Conservation (phyloP, 2,113 vertebrate genomes). For the Ictidomys tridecemlineatus region DNA sequence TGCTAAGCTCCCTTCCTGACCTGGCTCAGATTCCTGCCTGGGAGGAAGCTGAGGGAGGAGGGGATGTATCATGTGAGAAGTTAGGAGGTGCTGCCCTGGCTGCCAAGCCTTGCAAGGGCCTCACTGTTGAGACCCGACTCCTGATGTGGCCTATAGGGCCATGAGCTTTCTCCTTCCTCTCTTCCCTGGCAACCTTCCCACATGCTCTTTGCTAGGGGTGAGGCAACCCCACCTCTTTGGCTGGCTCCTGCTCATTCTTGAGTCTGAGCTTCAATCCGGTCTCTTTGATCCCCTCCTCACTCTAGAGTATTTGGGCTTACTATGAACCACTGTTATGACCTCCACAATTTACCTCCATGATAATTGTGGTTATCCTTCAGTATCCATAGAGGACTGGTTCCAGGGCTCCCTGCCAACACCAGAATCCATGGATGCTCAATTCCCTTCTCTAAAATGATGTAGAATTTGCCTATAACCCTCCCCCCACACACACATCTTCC, state of each 20-base stretch:
- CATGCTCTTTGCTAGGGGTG: neutral
- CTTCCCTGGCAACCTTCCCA: neutral
- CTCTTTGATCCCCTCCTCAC: neutral
- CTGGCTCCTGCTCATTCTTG: neutral
- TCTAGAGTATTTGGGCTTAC: neutral
- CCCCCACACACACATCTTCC: neutral
- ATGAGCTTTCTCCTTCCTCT: neutral
- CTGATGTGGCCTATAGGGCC: fast-evolving
- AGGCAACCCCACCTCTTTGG: neutral
- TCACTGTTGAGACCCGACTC: neutral
- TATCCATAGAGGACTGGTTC: neutral
- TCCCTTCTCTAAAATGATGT: neutral
- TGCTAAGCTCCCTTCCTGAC: slow-evolving; percentile 57
- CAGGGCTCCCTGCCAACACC: neutral
- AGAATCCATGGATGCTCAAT: neutral
- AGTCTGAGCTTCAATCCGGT: neutral
- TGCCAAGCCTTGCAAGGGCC: neutral
- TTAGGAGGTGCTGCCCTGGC: neutral
- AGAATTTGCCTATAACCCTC: neutral
- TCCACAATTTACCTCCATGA: neutral
- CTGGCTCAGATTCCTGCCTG: neutral
- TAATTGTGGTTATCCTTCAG: neutral
- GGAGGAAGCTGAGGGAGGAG: slow-evolving; percentile 14
- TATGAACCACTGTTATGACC: neutral
- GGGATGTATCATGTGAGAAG: neutral